phyloP scores from a whole-genome alignment of 1,140 invertebrate species.

The Neelides sp. region DNA sequence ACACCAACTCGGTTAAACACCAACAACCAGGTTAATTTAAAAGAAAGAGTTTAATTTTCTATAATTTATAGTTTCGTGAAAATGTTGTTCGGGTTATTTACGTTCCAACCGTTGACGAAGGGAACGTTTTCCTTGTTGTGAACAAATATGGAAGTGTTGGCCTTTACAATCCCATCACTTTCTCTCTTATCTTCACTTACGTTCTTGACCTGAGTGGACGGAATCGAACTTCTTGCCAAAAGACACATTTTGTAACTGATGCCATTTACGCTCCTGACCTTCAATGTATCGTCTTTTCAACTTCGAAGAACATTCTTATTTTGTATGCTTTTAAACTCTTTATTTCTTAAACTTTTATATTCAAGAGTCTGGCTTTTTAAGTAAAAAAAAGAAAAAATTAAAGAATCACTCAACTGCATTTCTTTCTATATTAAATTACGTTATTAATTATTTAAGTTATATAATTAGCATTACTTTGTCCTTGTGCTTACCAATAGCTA shows the following conservation, averaged over 20 bases:
- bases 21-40: too few relatives aligned
- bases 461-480: neutral
- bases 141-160: conserved; percentile 30
- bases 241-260: conserved; percentile 27
- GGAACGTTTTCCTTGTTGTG: conserved; percentile 19
- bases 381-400: too few relatives aligned
- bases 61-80: conserved; percentile 25
- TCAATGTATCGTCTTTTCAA: conserved; percentile 18
- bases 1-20: too few relatives aligned
- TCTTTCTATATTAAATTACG: neutral
- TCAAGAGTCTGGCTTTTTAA: too few relatives aligned
- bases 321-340: too few relatives aligned
- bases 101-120: conserved; percentile 12
- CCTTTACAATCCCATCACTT: conserved; percentile 20
- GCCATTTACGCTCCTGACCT: conserved; percentile 20
- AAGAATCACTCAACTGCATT: neutral
- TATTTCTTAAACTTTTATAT: too few relatives aligned
- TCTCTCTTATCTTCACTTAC: conserved; percentile 20
- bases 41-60: too few relatives aligned
- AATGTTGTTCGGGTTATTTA: conserved; percentile 22
- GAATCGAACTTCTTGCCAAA: conserved; percentile 13
- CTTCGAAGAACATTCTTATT: conserved; percentile 24
- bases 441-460: neutral
- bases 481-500: conserved; percentile 11
- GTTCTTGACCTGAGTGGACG: conserved; percentile 15